Base-by-base conservation (phyloP, 2,113 vertebrate genomes). In the Cygnus buccinator region DNA sequence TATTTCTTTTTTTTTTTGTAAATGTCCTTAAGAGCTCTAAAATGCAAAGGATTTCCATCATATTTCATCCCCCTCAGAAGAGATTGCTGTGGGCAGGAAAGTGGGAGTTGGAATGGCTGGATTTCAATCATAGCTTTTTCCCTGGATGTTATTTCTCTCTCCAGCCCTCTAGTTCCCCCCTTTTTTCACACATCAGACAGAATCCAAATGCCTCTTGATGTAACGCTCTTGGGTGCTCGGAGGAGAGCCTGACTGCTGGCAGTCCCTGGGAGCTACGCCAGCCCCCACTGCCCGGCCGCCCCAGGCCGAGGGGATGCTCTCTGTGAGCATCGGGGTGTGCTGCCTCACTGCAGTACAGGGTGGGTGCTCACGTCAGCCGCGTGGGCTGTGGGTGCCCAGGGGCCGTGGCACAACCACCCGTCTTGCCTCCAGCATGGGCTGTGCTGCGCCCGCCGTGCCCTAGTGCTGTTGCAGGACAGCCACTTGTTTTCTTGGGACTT, bases 31-130 rank as follows among this genome's bases (percentile, higher is more conserved):
- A 63, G 61, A 94, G 37, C 57, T 91, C 46, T 52, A 41, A 86
- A 94, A 84, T 50, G 75, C 68, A 84, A 88, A 85, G 41, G 44
- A 28, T 85, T 88, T 90, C 16, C 8, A 67, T 80, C 3, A 2
- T 50, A 48, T 68, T 89, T 87, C 48, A 39, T 84, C 50, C 29
- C 28, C 74, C 62, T 55, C 62, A 89, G 75, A 33, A 35, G 66
- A 70, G 33, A 52, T n/a, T 66, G 28, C 76, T 61, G 91, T 87
- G 73, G 94, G 94, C 57, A 92, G 93, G 48, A 39, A 91, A 87
- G 91, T 81, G 73, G 87, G 94, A 92, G 93, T 75, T 84, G 89
- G 81, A 90, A 83, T 80, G 75, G 52, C 55, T 84, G 76, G 65
- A 81, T 94, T 93, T 86, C 80, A 55, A 13, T 77, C 94, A 86